These are phyloP conservation scores for Opisthograptis luteolata DNA, from an alignment of 2,888 invertebrate genomes.

Conservation along the genomic window DNA sequence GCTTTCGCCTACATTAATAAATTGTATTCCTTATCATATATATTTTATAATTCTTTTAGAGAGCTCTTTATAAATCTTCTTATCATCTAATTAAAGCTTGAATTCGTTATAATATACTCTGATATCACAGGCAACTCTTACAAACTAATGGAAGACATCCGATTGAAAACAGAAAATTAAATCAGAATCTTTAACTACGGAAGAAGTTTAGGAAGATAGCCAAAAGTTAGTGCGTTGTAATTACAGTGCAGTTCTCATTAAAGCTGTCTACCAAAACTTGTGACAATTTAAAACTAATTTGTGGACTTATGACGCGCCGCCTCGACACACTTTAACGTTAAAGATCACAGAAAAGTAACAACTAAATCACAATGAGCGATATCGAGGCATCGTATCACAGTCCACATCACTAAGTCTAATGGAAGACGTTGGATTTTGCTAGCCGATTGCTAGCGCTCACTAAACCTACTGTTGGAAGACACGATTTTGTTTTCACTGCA, in stretches of 20 bases:
- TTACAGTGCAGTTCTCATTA: slow-evolving; percentile 79
- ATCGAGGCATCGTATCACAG: slow-evolving; percentile 47
- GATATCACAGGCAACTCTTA: slow-evolving; percentile 73
- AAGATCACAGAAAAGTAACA: slow-evolving; percentile 48
- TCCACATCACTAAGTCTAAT: slow-evolving; percentile 75
- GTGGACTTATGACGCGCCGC: slow-evolving; percentile 53
- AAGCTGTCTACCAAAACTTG: slow-evolving; percentile 84
- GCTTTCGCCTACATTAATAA: slow-evolving; percentile 18
- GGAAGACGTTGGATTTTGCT: slow-evolving; percentile 72
- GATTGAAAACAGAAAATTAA: slow-evolving; percentile 51
- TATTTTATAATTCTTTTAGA: slow-evolving; percentile 36
- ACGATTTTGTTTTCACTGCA: slow-evolving; percentile 82
- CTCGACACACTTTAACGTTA: slow-evolving; percentile 42
- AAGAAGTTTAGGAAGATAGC: slow-evolving; percentile 60
- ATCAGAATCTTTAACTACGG: slow-evolving; percentile 30
- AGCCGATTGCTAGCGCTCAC: slow-evolving; percentile 54
- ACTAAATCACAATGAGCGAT: slow-evolving; percentile 48
- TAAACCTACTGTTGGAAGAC: slow-evolving; percentile 80
- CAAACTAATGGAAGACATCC: slow-evolving; percentile 75
- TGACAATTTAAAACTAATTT: slow-evolving; percentile 69
- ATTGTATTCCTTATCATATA: no score
- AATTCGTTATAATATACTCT: slow-evolving; percentile 45
- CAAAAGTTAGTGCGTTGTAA: slow-evolving; percentile 70
- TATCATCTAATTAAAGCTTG: slow-evolving; percentile 36
- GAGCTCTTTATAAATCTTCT: slow-evolving; percentile 32